Evolutionary conservation across 1,140 invertebrate genomes (phyloP), one percentile per base, ranked within the genome.

Genomic region (Formica selysi): DNA sequence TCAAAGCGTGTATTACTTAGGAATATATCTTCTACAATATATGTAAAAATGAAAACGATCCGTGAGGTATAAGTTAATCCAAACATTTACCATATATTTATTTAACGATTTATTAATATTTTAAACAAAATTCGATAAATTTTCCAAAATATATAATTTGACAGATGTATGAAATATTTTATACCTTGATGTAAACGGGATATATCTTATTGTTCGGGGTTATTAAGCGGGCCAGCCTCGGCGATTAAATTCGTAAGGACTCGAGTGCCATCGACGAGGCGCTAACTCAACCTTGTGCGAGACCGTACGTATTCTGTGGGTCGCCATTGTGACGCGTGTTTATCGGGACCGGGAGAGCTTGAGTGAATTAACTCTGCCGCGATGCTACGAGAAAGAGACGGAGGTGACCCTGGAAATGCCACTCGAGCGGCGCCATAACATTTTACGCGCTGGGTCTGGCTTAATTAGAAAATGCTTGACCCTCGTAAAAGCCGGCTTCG

Each of bases 391-490:
- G 74, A 38, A 51, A 51, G 19, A 51, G 62, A 48, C n/a, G 44
- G 41, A 84, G 79, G 22, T 32, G 67, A 61, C 64, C 41, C 59
- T 80, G 62, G 87, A 86, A 86, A 76, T 76, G 64, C 70, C 70
- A 83, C 78, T 86, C 79, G 67, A 85, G 73, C 90, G 74, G 48
- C 64, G 86, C 74, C 86, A 84, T 89, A 90, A 89, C 89, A 85
- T 92, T 92, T 92, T 92, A 92, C 90, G 92, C 67, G 79, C 26
- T 29, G 85, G 88, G 86, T 86, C 88, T 79, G 90, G 86, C 91
- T 91, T 93, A 92, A 93, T 92, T 91, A 93, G 92, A 92, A 91
- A 93, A 93, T 93, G 88, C 91, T 92, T 92, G 91, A 92, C 90
- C 89, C 87, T 92, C 90, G 86, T 90, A 90, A 90, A 90, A 62